Base-by-base conservation (phyloP, 2,113 vertebrate species). In the Zootoca vivipara region DNA sequence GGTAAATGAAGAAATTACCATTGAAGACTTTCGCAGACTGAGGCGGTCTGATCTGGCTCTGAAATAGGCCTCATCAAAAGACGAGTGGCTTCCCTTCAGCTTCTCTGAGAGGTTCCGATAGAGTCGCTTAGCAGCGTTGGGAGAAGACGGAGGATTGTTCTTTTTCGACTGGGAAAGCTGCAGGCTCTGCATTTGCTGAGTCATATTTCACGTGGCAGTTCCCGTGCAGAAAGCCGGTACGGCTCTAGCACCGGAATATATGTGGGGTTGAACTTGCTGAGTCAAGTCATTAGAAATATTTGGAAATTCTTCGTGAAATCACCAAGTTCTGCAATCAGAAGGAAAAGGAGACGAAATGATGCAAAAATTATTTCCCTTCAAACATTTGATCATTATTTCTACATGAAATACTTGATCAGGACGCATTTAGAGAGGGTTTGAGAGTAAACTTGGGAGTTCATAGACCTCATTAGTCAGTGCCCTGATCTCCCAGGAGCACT, bases 101-200 rank as follows among this genome's bases (percentile, higher is more conserved):
- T 99, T 99, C 95, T 99, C 99, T 0, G 99, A 99, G 30, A 99
- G 98, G 95, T 99, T 99, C 52, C 99, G 92, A 93, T 99, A 99
- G 2, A 99, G 97, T 3, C 98, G 97, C 92, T 99, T 99, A 73
- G 98, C 99, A 0, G 99, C 99, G 30, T 87, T 99, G 33, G 99
- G 99, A 12, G 99, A 99, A 0, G 98, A 97, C 0, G 99, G 98
- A 35, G 97, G 88, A 0, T 97, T 97, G 86, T 97, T 97, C 95
- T 98, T 99, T 90, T 98, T 98, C 86, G 90, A 96, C 92, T 98
- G 98, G 24, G 97, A 96, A 90, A 99, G 96, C 91, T 98, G 98
- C 30, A 99, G 95, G 92, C 97, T 99, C 91, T 99, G 98, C 98
- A 99, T 99, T 95, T 99, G 98, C 96, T 99, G 98, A 2, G 98